Conservation (phyloP, 2,888 invertebrate species). For the Drosophila lutescens region DNA sequence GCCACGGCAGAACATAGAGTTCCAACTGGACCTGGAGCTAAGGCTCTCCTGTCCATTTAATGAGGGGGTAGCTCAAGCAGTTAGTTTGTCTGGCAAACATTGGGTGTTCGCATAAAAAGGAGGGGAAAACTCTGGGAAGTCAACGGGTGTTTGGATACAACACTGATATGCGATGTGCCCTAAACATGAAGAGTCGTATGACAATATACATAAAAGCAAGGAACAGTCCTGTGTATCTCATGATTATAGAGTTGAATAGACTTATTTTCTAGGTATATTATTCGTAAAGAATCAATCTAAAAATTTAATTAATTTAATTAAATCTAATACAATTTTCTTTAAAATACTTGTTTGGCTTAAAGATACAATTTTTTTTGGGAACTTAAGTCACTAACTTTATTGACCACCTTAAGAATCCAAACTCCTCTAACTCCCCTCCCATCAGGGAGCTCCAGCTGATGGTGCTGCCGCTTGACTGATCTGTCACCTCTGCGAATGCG, state of each 20-base stretch:
- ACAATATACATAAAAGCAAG: neutral
- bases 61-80: conserved; percentile 58
- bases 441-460: conserved; percentile 18
- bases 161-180: conserved; percentile 20
- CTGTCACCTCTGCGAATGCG: conserved; percentile 34
- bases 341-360: neutral
- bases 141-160: conserved; percentile 36
- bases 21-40: conserved; percentile 13
- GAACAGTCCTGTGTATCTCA: neutral
- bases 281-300: neutral
- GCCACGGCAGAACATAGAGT: neutral
- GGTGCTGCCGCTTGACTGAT: conserved; percentile 41
- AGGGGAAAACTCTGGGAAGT: conserved; percentile 24
- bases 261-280: neutral
- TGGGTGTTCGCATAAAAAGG: neutral
- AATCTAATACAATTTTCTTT: too few species aligned
- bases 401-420: neutral
- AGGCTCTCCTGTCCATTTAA: conserved; percentile 42
- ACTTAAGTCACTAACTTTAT: too few species aligned
- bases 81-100: conserved; percentile 12
- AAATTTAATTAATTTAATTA: too few species aligned
- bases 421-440: conserved; percentile 26
- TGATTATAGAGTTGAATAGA: too few species aligned
- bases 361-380: neutral
- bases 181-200: conserved; percentile 12